phyloP scores from a whole-genome alignment of 2,797 vertebrate genomes.

The Malurus leucopterus region DNA sequence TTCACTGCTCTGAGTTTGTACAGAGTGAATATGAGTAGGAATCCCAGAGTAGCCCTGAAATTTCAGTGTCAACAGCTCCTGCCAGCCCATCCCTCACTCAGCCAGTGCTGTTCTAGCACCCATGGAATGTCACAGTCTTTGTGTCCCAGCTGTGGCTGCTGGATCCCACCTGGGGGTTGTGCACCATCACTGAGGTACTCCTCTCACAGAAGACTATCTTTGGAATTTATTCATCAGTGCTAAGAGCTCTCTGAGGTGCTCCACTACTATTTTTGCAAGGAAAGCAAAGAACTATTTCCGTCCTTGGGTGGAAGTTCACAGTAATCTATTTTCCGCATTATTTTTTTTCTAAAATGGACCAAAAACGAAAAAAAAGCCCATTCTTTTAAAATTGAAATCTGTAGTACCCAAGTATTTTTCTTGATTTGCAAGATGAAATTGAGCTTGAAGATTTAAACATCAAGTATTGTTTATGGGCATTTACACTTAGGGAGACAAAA shows the following conservation, averaged over 20 bases:
- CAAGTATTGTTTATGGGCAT: neutral
- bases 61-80: neutral
- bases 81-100: neutral
- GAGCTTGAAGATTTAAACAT: neutral
- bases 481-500: neutral
- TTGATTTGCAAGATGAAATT: neutral
- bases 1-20: neutral
- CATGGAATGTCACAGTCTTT: neutral
- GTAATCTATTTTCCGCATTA: neutral
- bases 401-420: neutral
- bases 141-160: neutral
- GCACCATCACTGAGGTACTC: neutral
- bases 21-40: neutral
- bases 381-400: neutral
- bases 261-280: neutral
- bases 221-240: neutral
- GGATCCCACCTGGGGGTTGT: neutral
- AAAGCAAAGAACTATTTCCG: neutral
- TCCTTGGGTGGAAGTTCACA: neutral
- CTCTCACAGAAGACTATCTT: neutral
- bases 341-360: neutral
- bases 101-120: neutral
- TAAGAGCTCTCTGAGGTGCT: neutral
- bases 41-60: neutral
- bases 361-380: rapidly evolving